Evolutionary conservation across 2,888 invertebrate genomes (phyloP).

Genomic region (Caenorhabditis sinica): DNA sequence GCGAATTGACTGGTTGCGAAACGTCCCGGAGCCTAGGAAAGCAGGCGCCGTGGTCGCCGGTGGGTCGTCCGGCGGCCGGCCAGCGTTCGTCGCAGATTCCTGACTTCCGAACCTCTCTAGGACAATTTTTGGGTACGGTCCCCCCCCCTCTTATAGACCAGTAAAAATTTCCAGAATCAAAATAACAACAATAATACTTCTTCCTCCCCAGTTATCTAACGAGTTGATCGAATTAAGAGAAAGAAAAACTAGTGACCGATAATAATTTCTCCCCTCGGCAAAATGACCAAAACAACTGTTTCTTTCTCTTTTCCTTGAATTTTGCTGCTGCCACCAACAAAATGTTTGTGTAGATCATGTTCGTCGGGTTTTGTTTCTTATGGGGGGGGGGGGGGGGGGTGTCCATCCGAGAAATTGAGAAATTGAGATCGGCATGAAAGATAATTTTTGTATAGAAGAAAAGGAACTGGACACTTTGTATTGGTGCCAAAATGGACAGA

Average conservation of each 20-base stretch:
- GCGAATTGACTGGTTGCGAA: too few relatives aligned
- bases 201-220: slow-evolving; percentile 43
- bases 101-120: too few relatives aligned
- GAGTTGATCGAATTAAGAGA: slow-evolving; percentile 59
- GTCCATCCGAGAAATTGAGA: background rate
- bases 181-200: slow-evolving; percentile 14
- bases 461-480: slow-evolving; percentile 4
- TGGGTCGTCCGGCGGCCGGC: too few relatives aligned
- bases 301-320: slow-evolving; percentile 30
- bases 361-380: too few relatives aligned
- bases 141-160: too few relatives aligned
- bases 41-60: too few relatives aligned
- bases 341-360: background rate
- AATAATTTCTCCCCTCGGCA: slow-evolving; percentile 23
- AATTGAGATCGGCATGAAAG: slow-evolving; percentile 28
- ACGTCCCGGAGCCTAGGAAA: too few relatives aligned
- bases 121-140: too few relatives aligned
- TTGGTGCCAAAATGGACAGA: too few relatives aligned
- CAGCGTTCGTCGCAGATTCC: too few relatives aligned
- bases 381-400: background rate
- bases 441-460: background rate
- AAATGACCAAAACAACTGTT: slow-evolving; percentile 60
- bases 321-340: background rate
- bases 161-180: background rate
- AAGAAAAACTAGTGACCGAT: slow-evolving; percentile 53